phyloP scores from a whole-genome alignment of 2,888 invertebrate genomes.

The Notodonta dromedarius region DNA sequence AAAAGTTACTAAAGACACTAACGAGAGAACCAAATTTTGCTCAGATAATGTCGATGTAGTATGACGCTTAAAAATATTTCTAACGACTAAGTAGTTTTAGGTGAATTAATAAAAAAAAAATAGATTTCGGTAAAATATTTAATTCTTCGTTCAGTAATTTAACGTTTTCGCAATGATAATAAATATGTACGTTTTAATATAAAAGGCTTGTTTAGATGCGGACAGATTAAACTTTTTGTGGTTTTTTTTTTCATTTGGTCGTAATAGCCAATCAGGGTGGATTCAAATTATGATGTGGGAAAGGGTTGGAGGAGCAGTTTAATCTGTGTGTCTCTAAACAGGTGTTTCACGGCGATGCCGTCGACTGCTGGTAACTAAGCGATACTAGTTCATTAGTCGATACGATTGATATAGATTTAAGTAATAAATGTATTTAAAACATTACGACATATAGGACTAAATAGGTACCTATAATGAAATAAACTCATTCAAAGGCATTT shows the following conservation, averaged over 20 bases:
- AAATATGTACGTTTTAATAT: constrained; percentile 29
- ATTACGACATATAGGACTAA: constrained; percentile 21
- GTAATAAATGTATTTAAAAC: constrained; percentile 25
- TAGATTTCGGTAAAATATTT: constrained; percentile 29
- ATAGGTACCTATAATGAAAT: constrained; percentile 21
- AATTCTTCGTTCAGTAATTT: constrained; percentile 24
- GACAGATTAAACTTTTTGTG: neutral
- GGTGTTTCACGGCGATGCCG: constrained; percentile 37
- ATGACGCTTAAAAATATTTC: constrained; percentile 32
- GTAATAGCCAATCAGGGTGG: too few species aligned
- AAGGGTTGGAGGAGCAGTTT: too few species aligned
- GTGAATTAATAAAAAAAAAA: constrained; percentile 17
- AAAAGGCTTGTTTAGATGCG: constrained; percentile 34
- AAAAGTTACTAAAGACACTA: constrained; percentile 29
- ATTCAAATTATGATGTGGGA: too few species aligned
- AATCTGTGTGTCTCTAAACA: constrained; percentile 25
- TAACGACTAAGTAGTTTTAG: constrained; percentile 34
- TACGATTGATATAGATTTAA: constrained; percentile 33
- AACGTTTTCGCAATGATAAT: constrained; percentile 37
- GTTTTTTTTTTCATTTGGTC: too few species aligned
- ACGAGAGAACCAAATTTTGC: constrained; percentile 50
- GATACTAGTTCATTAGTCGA: constrained; percentile 57
- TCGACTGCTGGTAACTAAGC: constrained; percentile 55
- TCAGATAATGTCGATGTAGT: constrained; percentile 36
- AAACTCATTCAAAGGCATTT: too few species aligned